Conservation (phyloP, 92 coral and sea anemone genomes). For the Bergia puertoricense region DNA sequence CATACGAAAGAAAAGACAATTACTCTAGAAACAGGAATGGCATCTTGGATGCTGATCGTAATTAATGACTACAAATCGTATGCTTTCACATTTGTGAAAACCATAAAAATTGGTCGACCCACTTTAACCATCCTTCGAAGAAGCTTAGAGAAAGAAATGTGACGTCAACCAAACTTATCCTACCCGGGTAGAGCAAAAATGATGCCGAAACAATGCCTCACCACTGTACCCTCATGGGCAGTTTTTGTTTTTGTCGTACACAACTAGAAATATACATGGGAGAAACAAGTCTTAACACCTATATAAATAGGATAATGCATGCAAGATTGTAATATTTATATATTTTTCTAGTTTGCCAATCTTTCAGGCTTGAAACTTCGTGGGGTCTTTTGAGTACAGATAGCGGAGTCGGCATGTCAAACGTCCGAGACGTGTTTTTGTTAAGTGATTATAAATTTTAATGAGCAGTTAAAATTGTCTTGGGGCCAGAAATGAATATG, state of each 20-base stretch:
- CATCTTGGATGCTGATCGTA: constrained; percentile 55
- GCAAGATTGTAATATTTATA: too few species aligned
- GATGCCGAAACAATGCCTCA: not conserved
- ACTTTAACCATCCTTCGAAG: constrained; percentile 29
- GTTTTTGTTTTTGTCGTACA: not conserved
- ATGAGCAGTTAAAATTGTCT: too few species aligned
- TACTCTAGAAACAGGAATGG: constrained; percentile 94
- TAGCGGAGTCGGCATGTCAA: too few species aligned
- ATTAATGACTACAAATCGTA: constrained; percentile 1
- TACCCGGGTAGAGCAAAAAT: not conserved
- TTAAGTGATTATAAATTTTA: too few species aligned
- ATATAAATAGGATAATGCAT: too few species aligned
- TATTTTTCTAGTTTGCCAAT: too few species aligned
- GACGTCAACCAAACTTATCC: constrained; percentile 26
- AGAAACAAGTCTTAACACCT: too few species aligned
- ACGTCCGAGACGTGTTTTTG: too few species aligned
- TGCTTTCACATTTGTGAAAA: constrained; percentile 4
- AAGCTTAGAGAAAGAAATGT: constrained; percentile 11
- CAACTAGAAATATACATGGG: too few species aligned
- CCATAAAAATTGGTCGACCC: constrained; percentile 1
- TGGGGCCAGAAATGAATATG: too few species aligned
- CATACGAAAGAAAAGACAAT: constrained; percentile 82
- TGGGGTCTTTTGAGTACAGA: too few species aligned
- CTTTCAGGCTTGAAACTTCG: too few species aligned
- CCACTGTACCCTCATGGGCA: not conserved